These are phyloP conservation scores for Drosophila asahinai DNA, from an alignment of 1,140 invertebrate species.

Conservation along the genomic window DNA sequence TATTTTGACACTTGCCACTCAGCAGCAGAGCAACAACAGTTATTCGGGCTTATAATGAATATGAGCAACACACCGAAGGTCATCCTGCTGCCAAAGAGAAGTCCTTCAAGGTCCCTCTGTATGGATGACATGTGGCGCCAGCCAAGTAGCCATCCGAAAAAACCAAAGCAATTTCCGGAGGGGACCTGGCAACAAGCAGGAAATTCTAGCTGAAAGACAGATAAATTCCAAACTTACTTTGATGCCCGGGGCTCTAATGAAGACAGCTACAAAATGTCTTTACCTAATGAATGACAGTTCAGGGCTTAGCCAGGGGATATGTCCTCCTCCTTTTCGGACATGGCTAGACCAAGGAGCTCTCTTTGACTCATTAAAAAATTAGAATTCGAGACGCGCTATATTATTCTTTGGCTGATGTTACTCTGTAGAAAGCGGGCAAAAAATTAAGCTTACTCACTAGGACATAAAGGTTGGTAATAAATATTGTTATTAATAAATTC, in stretches of 20 bases:
- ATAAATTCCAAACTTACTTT: constrained; percentile 46
- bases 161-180: constrained; percentile 66
- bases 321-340: background rate
- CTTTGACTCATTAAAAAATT: constrained; percentile 69
- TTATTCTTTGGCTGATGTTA: constrained; percentile 7
- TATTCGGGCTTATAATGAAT: constrained; percentile 83
- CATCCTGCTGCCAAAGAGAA: constrained; percentile 45
- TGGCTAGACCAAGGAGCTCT: constrained; percentile 10
- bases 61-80: constrained; percentile 81
- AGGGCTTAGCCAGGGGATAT: constrained; percentile 3
- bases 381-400: constrained; percentile 25
- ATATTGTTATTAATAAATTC: background rate
- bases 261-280: constrained; percentile 41
- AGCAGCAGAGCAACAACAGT: constrained; percentile 70
- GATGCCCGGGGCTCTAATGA: constrained; percentile 56
- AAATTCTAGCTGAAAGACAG: constrained; percentile 19
- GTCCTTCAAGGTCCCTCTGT: constrained; percentile 59
- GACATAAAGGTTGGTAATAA: background rate
- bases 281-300: constrained; percentile 57
- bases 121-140: constrained; percentile 70
- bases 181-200: constrained; percentile 29
- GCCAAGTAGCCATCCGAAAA: constrained; percentile 45
- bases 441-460: rapidly evolving
- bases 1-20: constrained; percentile 82
- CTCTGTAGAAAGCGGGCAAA: background rate